Base-by-base conservation (phyloP, 2,888 invertebrate species). In the Lithophane ornitopus region DNA sequence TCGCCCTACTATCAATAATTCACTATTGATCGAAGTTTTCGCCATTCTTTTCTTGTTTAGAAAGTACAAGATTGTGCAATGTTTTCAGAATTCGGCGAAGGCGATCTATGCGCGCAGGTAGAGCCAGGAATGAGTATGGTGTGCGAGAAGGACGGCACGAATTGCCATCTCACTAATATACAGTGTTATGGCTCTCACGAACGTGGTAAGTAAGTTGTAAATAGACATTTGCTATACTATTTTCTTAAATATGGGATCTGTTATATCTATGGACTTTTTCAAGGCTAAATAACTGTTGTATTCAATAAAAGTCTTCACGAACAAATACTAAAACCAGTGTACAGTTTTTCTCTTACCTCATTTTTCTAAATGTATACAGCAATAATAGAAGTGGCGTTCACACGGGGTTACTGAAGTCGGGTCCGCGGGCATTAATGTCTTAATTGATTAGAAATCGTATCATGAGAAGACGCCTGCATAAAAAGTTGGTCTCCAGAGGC, bases 91-190 rank as follows among this genome's bases (percentile, higher is more conserved):
- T 88, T 91, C 34, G 86, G 85, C 0, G 92, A 92, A 26, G 91
- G 90, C 2, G 94, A 94, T 28, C 87, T 94, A 54, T 95, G 96
- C 74, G 93, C 94, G 0, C 93, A 94, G 78, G 90, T 94, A 14
- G 93, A 95, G 80, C 91, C 94, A 0, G 94, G 93, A 0, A 88
- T 94, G 78, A 93, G 92, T 71, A 92, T 95, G 93, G 93, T 94
- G 80, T 96, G 96, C 76, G 94, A 94, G 58, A 93, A 92, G 81
- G 95, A 93, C 44, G 94, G 94, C 58, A 91, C 88, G 26, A 94
- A 94, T 81, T 96, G 96, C 76, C 94, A 93, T 79, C 88, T 94
- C 82, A 91, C 92, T 28, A 93, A 93, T 66, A 87, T 92, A 71
- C 92, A 93, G 65, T 95, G 96, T 79, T 88, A 85, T 66, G 89